These are phyloP conservation scores for Caenorhabditis inopinata DNA, from an alignment of 1,140 invertebrate genomes.

Conservation along the genomic window DNA sequence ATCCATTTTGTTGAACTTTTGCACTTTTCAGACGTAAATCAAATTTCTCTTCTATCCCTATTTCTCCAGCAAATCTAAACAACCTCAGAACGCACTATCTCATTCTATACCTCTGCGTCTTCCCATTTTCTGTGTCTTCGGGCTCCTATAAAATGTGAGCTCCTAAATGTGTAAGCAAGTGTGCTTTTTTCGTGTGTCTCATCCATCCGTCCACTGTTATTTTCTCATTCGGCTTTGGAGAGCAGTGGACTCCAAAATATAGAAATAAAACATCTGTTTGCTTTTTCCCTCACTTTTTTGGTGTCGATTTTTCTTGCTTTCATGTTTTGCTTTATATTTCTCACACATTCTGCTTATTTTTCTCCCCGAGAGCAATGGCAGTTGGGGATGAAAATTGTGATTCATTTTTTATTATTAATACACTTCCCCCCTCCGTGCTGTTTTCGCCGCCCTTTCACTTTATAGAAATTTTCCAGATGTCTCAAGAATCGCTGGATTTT, in stretches of 20 bases:
- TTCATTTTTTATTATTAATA: too few relatives aligned
- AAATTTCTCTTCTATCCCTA: background rate
- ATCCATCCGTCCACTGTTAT: conserved; percentile 7
- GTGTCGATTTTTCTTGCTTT: background rate
- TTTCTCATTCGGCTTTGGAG: background rate
- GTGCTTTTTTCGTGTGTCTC: background rate
- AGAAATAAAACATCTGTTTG: background rate
- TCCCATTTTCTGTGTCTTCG: background rate
- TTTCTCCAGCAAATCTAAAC: background rate
- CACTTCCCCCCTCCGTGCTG: too few relatives aligned
- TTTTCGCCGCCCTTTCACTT: too few relatives aligned
- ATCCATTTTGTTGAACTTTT: background rate
- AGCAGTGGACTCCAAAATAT: background rate
- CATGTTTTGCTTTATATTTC: background rate
- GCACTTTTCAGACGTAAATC: background rate
- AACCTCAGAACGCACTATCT: background rate
- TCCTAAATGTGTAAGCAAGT: background rate
- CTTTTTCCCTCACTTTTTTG: background rate
- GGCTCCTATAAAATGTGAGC: background rate
- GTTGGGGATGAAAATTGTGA: too few relatives aligned
- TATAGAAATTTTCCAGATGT: background rate
- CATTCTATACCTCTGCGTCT: background rate
- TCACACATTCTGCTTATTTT: background rate
- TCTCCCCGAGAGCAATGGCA: background rate
- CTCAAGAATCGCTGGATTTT: background rate